Base-by-base conservation (phyloP, 2,797 vertebrate species). In the Orestias chungarensis region DNA sequence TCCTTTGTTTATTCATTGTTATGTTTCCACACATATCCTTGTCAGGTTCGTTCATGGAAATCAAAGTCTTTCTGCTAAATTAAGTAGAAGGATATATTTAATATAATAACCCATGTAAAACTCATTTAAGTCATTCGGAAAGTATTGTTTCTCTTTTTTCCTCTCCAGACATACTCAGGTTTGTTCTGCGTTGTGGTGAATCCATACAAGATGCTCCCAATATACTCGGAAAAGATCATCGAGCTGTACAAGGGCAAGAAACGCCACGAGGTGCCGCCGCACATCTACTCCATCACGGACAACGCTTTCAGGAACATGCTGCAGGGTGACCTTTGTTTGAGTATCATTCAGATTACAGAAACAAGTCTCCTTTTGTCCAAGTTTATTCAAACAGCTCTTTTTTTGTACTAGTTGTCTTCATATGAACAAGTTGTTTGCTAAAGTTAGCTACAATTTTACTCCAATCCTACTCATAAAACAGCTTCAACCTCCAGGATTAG, bases 191-290 rank as follows among this genome's bases (percentile, higher is more conserved):
- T 99, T 52, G 97, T 99, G 82, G 89, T 99, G 70, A 99, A 99
- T 78, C 98, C 97, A 4, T 99, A 99, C 91, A 99, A 98, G 92
- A 95, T 97, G 82, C 92, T 99, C 83, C 98, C 97, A 71, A 99
- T 99, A 93, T 99, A 99, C 82, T 97, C 97, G 0, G 96, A 98
- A 84, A 98, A 98, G 94, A 97, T 99, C 46, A 96, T 99, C 0
- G 96, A 99, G 47, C 99, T 99, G 96, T 99, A 99, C 91, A 99
- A 98, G 90, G 98, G 97, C 77, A 99, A 99, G 94, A 99, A 99
- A 84, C 94, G 97, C 23, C 97, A 99, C 0, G 98, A 99, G 91
- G 97, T 98, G 91, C 98, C 97, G 0, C 98, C 98, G 0, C 98
- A 99, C 88, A 98, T 99, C 95, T 99, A 99, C 0, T 96, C 97